A percentile compares a stretch with the other conserved stretches of the same genome.
Evolutionary conservation across 2,113 vertebrate species (phyloP).

Genomic region (Suncus etruscus): DNA sequence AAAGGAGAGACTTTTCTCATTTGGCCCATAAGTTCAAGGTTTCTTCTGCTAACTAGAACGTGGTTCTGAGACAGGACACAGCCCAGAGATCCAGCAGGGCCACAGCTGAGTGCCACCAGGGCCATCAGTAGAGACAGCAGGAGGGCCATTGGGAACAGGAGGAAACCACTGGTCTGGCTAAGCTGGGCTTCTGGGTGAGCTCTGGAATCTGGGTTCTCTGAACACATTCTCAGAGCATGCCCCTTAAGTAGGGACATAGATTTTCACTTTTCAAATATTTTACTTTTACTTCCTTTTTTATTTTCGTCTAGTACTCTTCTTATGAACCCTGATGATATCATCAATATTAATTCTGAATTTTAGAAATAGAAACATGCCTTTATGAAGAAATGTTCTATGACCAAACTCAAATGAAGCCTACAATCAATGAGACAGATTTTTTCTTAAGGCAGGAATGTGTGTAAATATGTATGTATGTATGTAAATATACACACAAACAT

Average conservation of each 20-base stretch:
- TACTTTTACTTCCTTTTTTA: neutral
- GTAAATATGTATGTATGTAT: no score
- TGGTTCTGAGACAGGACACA: neutral
- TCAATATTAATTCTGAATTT: no score
- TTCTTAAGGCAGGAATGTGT: no score
- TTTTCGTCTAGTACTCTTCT: no score
- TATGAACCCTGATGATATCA: no score
- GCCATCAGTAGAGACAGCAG: neutral
- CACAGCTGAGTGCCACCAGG: neutral
- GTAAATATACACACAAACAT: no score
- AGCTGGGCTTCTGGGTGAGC: accelerated
- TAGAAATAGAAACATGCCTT: no score
- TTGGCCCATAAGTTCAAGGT: neutral
- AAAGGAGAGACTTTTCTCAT: neutral
- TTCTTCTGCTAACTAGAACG: neutral
- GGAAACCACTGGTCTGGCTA: neutral
- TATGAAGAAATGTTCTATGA: no score
- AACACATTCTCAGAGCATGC: neutral
- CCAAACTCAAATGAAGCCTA: no score
- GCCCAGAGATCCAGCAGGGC: neutral
- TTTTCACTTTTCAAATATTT: neutral
- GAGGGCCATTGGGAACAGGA: neutral
- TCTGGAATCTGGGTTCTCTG: neutral
- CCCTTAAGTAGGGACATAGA: neutral
- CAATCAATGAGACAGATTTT: no score